A percentile compares a stretch with the other conserved stretches of the same genome.
Conservation (phyloP, 1,140 invertebrate species). For the Rhopalosiphum maidis region DNA sequence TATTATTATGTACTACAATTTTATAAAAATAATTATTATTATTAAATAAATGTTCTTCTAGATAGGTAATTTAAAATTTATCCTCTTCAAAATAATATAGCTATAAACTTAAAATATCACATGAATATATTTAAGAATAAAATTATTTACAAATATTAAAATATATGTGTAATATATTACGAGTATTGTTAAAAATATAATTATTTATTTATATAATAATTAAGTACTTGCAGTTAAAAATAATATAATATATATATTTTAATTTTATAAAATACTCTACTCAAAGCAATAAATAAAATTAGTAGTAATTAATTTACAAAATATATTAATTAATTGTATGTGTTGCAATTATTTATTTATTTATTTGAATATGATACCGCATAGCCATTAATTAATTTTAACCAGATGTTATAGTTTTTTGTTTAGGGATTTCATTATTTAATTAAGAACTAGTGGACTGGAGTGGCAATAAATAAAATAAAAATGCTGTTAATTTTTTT, state of each 20-base stretch:
- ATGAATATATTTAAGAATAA: background rate
- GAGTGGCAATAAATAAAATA: background rate
- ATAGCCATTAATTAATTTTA: background rate
- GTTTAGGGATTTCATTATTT: background rate
- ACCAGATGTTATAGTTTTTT: constrained; percentile 24
- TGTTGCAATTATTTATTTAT: background rate
- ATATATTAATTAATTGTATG: background rate
- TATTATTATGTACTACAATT: too few relatives aligned
- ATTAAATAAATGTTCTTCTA: background rate
- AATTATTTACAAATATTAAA: background rate
- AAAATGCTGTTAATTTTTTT: background rate
- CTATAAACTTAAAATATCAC: background rate
- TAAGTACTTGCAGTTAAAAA: background rate
- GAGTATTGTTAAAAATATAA: background rate
- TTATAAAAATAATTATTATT: background rate
- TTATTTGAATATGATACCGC: background rate
- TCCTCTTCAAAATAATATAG: background rate
- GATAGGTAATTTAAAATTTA: background rate
- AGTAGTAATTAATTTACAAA: background rate
- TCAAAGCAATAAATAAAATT: background rate
- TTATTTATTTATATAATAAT: background rate
- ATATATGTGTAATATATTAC: background rate
- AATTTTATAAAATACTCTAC: background rate
- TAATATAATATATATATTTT: background rate
- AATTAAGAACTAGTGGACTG: background rate